Percentiles rank a stretch among this genome's conserved stretches.
Conservation (phyloP, 2,888 invertebrate genomes). For the Sepioteuthis lessoniana region DNA sequence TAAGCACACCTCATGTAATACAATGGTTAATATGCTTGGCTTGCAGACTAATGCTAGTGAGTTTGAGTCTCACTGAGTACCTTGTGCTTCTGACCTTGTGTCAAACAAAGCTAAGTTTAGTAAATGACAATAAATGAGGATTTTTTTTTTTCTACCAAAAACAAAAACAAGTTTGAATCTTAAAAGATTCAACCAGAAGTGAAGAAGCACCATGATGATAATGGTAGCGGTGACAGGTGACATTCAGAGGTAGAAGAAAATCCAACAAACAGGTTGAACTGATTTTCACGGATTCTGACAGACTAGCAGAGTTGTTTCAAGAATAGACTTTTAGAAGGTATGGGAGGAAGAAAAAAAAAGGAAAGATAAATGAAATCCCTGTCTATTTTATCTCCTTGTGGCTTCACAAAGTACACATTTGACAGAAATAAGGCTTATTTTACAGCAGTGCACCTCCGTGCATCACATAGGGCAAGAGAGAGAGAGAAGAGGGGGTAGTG, state of each 20-base stretch:
- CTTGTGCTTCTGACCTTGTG: too few relatives aligned
- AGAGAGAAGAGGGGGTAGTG: not conserved
- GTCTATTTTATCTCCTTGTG: not conserved
- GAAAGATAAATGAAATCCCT: not conserved
- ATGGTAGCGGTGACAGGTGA: not conserved
- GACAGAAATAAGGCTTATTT: conserved; percentile 33
- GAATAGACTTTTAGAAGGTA: not conserved
- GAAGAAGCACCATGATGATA: not conserved
- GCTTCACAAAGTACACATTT: not conserved
- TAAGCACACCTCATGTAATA: too few relatives aligned
- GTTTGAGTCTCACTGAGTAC: too few relatives aligned
- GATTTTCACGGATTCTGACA: not conserved
- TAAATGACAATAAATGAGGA: too few relatives aligned
- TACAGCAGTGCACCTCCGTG: not conserved
- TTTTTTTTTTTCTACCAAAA: not conserved
- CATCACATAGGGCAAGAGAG: not conserved
- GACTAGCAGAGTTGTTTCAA: not conserved
- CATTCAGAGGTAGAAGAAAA: not conserved
- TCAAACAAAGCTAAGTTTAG: too few relatives aligned
- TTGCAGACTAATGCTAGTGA: too few relatives aligned
- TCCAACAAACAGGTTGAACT: not conserved
- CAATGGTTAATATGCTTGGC: too few relatives aligned
- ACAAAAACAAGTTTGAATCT: not conserved
- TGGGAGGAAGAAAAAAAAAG: not conserved
- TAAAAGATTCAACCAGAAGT: not conserved